Evolutionary conservation across 1,140 invertebrate genomes (phyloP), one percentile per base, ranked within the genome.

Genomic region (Gryon sp.): DNA sequence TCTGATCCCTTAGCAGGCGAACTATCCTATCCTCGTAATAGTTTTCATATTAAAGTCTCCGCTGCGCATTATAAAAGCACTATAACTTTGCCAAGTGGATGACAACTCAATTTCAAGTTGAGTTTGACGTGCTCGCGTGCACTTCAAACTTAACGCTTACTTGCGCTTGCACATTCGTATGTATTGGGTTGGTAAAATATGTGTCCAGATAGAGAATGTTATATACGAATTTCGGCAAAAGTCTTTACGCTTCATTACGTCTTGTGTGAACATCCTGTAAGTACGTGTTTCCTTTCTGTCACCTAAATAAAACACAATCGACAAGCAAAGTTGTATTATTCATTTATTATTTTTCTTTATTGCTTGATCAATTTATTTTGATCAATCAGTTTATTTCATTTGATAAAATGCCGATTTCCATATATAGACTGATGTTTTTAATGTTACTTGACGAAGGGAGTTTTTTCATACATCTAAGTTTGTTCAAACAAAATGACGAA

Each of bases 41-140:
- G 84, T 83, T 84, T 85, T 83, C 79, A 80, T 79, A 82, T 84
- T 80, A 82, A 72, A 75, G 66, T 82, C 78, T 62, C 60, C 48
- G 46, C n/a, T n/a, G 63, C 68, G 72, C 74, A 82, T 86, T 83
- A 83, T 86, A 83, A 83, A 86, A 80, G 82, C 81, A 83, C 80
- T 84, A 80, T 83, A 86, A 88, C 84, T 86, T 83, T 41, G 52
- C 63, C 79, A 82, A 88, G 83, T 85, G 80, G 85, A 88, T 87
- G 85, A 88, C 86, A 88, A 88, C 87, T 88, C 85, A 88, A 87
- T 88, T 88, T 87, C 80, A 87, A 88, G 82, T 88, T 86, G 80
- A 82, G 77, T 74, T 82, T 83, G 82, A 86, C 83, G 82, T 86
- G 81, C 76, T 87, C 81, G 87, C 87, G 86, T 87, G 86, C 82